These are phyloP conservation scores for Acropora tenuis DNA, from an alignment of 64 coral and sea anemone species.

Conservation along the genomic window DNA sequence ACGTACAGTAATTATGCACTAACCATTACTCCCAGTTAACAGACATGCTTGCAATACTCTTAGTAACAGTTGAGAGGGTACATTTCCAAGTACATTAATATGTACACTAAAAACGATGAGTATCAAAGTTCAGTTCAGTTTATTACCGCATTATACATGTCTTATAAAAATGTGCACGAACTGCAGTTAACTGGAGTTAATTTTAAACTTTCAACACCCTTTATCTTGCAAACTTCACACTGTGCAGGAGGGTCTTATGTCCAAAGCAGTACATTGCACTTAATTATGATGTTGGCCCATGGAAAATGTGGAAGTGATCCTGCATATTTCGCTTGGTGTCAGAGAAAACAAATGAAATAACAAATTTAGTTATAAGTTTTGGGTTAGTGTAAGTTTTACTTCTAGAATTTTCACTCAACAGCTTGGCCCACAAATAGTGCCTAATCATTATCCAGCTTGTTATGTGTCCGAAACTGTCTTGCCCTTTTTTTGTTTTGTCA, in stretches of 20 bases:
- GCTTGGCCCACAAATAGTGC: too few species aligned
- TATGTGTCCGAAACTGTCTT: neutral
- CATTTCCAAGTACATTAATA: neutral
- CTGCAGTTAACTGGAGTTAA: too few species aligned
- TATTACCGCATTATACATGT: too few species aligned
- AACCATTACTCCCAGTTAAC: neutral
- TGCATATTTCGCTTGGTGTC: slow-evolving; percentile 60
- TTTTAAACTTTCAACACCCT: neutral
- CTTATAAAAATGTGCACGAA: too few species aligned
- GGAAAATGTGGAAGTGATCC: slow-evolving; percentile 49
- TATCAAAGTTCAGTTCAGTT: neutral
- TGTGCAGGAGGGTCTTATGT: slow-evolving; percentile 38
- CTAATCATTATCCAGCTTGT: neutral
- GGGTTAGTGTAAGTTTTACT: neutral
- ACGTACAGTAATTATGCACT: neutral
- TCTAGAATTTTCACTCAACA: neutral
- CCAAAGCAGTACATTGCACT: slow-evolving; percentile 6
- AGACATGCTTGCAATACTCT: neutral
- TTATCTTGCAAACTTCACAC: slow-evolving; percentile 44
- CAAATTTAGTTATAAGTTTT: neutral
- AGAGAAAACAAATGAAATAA: slow-evolving; percentile 1
- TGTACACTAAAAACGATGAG: neutral
- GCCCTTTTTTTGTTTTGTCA: neutral
- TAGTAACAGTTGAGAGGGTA: neutral
- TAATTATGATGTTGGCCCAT: slow-evolving; percentile 44